phyloP scores from a whole-genome alignment of 2,888 invertebrate genomes.

The Miltochrista miniata region DNA sequence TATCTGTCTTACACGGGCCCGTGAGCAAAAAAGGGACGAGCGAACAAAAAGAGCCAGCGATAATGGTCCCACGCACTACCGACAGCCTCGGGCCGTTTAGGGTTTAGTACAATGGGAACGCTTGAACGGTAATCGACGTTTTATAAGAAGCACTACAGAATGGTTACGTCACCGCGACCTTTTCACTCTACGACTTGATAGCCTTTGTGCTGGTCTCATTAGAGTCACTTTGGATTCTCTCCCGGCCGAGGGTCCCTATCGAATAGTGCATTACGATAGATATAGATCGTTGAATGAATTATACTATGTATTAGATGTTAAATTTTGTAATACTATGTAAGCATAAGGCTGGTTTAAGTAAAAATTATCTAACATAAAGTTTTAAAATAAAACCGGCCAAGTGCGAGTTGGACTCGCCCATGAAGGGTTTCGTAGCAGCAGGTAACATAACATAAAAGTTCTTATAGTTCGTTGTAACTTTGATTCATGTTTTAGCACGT shows the following conservation, averaged over 20 bases:
- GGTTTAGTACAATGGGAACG: constrained; percentile 66
- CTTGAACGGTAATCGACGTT: constrained; percentile 68
- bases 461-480: too few species aligned
- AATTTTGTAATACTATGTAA: not conserved
- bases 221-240: constrained; percentile 59
- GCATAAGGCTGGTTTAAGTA: too few species aligned
- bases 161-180: constrained; percentile 55
- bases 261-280: constrained; percentile 37
- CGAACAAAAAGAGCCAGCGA: constrained; percentile 66
- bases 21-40: constrained; percentile 60
- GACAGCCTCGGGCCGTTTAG: constrained; percentile 58
- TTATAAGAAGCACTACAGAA: constrained; percentile 63
- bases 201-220: constrained; percentile 63
- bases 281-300: constrained; percentile 23
- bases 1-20: constrained; percentile 72
- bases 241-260: constrained; percentile 37
- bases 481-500: too few species aligned
- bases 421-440: too few species aligned
- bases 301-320: constrained; percentile 23
- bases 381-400: too few species aligned
- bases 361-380: too few species aligned
- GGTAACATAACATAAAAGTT: too few species aligned
- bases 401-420: too few species aligned
- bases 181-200: constrained; percentile 49
- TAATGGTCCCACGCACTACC: constrained; percentile 66